These are phyloP conservation scores for Helostoma temminkii DNA, from an alignment of 2,797 vertebrate genomes.

Conservation along the genomic window DNA sequence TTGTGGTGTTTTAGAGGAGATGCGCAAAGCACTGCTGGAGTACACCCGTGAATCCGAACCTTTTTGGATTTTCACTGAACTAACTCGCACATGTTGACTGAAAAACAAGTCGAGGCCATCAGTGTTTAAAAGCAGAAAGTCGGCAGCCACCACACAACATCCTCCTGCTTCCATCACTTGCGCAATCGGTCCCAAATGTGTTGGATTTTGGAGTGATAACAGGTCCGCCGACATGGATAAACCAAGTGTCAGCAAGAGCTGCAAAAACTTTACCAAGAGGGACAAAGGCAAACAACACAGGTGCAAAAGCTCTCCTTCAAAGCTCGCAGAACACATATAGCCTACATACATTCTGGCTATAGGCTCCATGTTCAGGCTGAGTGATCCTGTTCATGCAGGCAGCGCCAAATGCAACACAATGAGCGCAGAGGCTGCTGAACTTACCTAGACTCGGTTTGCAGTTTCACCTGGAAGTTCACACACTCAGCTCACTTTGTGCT, in stretches of 20 bases:
- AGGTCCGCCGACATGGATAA: conserved; percentile 49
- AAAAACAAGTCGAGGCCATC: conserved; percentile 61
- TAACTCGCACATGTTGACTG: conserved; percentile 45
- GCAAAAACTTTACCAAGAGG: conserved; percentile 42
- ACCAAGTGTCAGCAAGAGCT: conserved; percentile 7
- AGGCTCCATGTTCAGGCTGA: conserved; percentile 65
- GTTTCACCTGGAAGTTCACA: conserved; percentile 76
- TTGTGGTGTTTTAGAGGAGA: conserved; percentile 29
- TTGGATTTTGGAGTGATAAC: conserved; percentile 49
- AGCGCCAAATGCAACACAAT: conserved; percentile 32
- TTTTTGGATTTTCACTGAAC: conserved; percentile 9
- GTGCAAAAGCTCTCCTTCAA: conserved; percentile 70
- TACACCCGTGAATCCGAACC: conserved; percentile 21
- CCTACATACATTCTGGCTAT: conserved; percentile 39
- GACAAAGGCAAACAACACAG: conserved; percentile 74
- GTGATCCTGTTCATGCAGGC: conserved; percentile 47
- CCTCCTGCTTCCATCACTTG: conserved; percentile 73
- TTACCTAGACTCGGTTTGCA: conserved; percentile 72
- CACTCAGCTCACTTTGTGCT: conserved; percentile 65
- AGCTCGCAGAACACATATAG: conserved; percentile 33
- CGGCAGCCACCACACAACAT: conserved; percentile 50
- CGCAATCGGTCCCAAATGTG: conserved; percentile 67
- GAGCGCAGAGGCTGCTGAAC: conserved; percentile 42
- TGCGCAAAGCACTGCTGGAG: conserved; percentile 37
- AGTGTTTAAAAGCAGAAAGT: conserved; percentile 58